Evolutionary conservation across 2,113 vertebrate species (phyloP), one percentile per base, ranked within the genome.

Genomic region (Noturus placidus): DNA sequence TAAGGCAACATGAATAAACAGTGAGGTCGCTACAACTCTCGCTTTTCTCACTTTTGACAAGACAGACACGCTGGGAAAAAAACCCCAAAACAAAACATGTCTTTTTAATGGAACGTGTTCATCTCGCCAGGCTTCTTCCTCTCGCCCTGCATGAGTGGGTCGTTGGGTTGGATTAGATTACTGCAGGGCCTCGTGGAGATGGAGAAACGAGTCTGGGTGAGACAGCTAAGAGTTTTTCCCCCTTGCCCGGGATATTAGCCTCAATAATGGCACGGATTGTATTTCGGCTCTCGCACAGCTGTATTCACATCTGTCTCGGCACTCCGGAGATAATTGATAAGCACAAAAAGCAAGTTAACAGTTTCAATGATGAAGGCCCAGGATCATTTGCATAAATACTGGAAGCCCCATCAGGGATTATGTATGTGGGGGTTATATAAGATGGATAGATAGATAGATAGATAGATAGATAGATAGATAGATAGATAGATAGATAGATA

Each of bases 251-350:
- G 65, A 90, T 82, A 92, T 93, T 90, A 92, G 82, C 86, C 88
- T 63, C 84, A 88, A 86, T 93, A 91, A 93, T 92, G 89, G 82
- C 87, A 87, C 82, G 79, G 89, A 92, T 93, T 87, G 88, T 76
- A 78, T 81, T 77, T 85, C 86, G 87, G 91, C 90, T 91, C 91
- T 87, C 78, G 10, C 92, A 89, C 92, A 93, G 92, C 93, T 93
- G 92, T 91, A 93, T 92, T 92, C 86, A 93, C 93, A 92, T 93
- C 92, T 93, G 93, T 85, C 90, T 82, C 67, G 57, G 57, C 82
- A 86, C 90, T 89, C 87, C 63, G 57, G 88, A 91, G 90, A 92
- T 50, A 91, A 93, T 93, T 94, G 92, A 93, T 92, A 91, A 93
- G 90, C 91, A 81, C 89, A 91, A 93, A 82, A 90, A 91, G 91